phyloP scores from a whole-genome alignment of 2,797 vertebrate species.

The Thunnus albacares region DNA sequence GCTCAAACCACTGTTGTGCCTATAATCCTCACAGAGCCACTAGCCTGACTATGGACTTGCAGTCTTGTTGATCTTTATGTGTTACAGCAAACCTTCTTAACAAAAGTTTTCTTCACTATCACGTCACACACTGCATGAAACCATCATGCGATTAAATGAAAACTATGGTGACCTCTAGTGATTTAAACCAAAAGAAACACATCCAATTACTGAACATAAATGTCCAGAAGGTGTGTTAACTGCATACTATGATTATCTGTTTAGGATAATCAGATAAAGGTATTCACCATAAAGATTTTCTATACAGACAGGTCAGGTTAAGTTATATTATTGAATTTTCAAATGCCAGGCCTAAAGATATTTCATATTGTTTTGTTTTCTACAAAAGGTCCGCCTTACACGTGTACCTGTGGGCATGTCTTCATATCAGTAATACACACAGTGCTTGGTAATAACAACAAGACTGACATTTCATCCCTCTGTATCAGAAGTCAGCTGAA shows the following conservation, averaged over 20 bases:
- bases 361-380: background rate
- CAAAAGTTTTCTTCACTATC: too few species aligned
- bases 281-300: background rate
- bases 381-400: constrained; percentile 2
- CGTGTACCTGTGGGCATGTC: background rate
- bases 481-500: background rate
- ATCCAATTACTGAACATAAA: too few species aligned
- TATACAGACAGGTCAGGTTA: background rate
- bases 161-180: too few species aligned
- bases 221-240: background rate
- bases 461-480: too few species aligned
- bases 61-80: too few species aligned
- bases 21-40: background rate
- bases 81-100: too few species aligned
- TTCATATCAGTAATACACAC: background rate
- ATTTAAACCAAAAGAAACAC: too few species aligned
- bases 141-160: too few species aligned
- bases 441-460: background rate
- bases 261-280: background rate
- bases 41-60: background rate
- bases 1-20: background rate
- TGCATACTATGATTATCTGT: background rate
- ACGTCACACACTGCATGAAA: too few species aligned
- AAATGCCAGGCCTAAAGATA: background rate
- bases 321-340: background rate